Conservation (phyloP, 2,888 invertebrate species). For the Pristionchus maxplancki region DNA sequence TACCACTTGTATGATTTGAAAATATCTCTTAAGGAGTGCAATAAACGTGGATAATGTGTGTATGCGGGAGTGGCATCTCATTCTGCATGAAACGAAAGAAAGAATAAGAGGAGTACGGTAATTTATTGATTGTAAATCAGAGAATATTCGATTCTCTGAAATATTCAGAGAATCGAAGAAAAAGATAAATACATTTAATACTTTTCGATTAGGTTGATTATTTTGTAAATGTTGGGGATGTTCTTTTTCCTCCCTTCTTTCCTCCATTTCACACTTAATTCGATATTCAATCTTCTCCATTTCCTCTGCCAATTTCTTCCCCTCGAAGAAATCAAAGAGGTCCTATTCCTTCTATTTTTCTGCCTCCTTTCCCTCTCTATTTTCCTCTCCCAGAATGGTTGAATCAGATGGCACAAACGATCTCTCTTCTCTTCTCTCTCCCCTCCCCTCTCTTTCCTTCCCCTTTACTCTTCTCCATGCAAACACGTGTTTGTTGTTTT, state of each 20-base stretch:
- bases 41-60: background rate
- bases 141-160: too few relatives aligned
- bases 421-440: background rate
- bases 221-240: too few relatives aligned
- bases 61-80: background rate
- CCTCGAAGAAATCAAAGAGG: background rate
- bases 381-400: slow-evolving; percentile 6
- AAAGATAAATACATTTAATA: too few relatives aligned
- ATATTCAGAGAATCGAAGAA: background rate
- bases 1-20: too few relatives aligned
- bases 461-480: background rate
- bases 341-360: background rate
- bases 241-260: background rate
- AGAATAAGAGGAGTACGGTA: background rate
- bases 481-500: slow-evolving; percentile 45
- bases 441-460: background rate
- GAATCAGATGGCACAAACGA: slow-evolving; percentile 39
- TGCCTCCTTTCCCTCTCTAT: background rate
- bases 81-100: background rate
- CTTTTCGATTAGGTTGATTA: too few relatives aligned
- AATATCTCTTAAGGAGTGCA: background rate
- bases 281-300: background rate
- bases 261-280: background rate
- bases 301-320: background rate
- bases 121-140: too few relatives aligned